These are phyloP conservation scores for Gisinianus flammeolus DNA, from an alignment of 2,888 invertebrate species.

Conservation along the genomic window DNA sequence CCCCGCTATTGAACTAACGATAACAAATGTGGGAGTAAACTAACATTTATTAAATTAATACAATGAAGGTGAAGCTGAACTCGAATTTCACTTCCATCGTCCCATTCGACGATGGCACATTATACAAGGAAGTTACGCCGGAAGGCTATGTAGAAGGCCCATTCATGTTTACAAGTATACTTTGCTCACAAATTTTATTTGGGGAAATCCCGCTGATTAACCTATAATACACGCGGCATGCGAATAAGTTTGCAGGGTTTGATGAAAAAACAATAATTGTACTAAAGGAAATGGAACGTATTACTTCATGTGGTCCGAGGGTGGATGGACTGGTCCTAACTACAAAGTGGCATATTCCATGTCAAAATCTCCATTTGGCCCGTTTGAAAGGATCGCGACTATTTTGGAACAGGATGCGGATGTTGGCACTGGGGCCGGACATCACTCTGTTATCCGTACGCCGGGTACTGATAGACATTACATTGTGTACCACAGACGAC, in stretches of 20 bases:
- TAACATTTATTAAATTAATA: no score
- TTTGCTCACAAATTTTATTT: no score
- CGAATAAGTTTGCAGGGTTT: no score
- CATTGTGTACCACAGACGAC: constrained; percentile 53
- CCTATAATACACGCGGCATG: no score
- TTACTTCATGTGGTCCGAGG: constrained; percentile 55
- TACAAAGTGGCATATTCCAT: constrained; percentile 53
- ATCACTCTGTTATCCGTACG: constrained; percentile 50
- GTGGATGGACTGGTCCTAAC: constrained; percentile 50
- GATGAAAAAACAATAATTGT: no score
- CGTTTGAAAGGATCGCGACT: constrained; percentile 39
- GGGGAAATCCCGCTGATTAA: no score
- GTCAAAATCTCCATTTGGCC: constrained; percentile 43
- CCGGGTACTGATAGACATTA: constrained; percentile 45
- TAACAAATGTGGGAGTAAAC: no score
- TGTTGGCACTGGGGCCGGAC: constrained; percentile 52
- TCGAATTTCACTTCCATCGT: constrained; percentile 38
- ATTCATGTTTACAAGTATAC: constrained; percentile 52
- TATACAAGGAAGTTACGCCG: constrained; percentile 51
- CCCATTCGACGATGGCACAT: constrained; percentile 42
- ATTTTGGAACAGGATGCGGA: constrained; percentile 50
- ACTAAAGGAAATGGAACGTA: constrained; percentile 46
- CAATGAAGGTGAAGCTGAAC: no score
- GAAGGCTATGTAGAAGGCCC: constrained; percentile 48
- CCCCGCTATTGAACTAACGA: no score